A percentile compares a stretch with the other conserved stretches of the same genome.
phyloP scores from a whole-genome alignment of 2,888 invertebrate species.

The Leptura quadrifasciata region DNA sequence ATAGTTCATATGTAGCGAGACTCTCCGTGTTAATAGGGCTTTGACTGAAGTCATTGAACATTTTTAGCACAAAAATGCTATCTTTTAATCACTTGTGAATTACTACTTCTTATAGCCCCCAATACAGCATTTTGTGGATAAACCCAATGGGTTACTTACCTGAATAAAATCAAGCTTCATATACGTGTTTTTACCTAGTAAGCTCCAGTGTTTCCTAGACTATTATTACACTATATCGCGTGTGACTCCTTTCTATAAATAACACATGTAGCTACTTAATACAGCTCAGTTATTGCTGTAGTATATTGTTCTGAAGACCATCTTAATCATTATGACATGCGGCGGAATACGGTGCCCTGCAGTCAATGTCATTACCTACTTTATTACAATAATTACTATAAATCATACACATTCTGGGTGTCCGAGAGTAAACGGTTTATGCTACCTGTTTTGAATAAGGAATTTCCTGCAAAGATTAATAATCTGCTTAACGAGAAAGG shows the following conservation, averaged over 20 bases:
- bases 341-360: conserved; percentile 21
- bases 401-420: conserved; percentile 27
- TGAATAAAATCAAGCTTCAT: too few relatives aligned
- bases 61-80: too few relatives aligned
- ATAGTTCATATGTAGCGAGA: too few relatives aligned
- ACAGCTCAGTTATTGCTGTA: conserved; percentile 22
- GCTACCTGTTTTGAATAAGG: conserved; percentile 24
- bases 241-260: conserved; percentile 25
- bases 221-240: conserved; percentile 21
- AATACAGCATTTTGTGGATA: too few relatives aligned
- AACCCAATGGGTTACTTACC: too few relatives aligned
- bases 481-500: neutral
- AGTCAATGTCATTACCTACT: conserved; percentile 40
- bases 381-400: conserved; percentile 35
- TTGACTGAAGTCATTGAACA: too few relatives aligned
- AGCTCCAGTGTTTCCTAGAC: neutral
- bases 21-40: too few relatives aligned
- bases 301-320: conserved; percentile 30
- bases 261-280: conserved; percentile 23
- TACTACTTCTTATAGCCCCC: too few relatives aligned
- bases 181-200: neutral
- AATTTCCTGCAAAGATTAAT: conserved; percentile 2
- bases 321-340: conserved; percentile 40
- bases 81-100: too few relatives aligned
- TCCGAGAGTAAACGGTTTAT: conserved; percentile 12